phyloP scores from a whole-genome alignment of 2,797 vertebrate species.

The Sebastes iracundus region DNA sequence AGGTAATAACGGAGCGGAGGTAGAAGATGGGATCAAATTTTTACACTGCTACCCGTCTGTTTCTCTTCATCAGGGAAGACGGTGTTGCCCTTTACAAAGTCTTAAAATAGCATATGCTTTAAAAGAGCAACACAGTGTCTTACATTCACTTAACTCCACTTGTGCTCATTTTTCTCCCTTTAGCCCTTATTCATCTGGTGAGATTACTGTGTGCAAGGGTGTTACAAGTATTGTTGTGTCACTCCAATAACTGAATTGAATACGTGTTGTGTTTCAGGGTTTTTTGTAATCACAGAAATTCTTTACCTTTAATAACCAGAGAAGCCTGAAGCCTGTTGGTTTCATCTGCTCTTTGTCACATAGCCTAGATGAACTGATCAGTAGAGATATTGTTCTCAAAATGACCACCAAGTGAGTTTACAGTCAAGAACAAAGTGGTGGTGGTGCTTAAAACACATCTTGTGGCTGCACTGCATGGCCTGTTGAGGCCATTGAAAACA shows the following conservation, averaged over 20 bases:
- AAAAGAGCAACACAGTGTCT: constrained; percentile 47
- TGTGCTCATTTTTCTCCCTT: constrained; percentile 3
- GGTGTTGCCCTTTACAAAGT: constrained; percentile 50
- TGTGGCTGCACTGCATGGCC: too few relatives aligned
- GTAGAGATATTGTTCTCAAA: neutral
- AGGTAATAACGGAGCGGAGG: constrained; percentile 71
- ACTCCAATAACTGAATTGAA: neutral
- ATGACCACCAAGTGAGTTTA: too few relatives aligned
- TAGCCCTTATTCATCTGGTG: neutral
- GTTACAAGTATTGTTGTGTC: neutral
- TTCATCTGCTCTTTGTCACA: neutral
- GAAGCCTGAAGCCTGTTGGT: neutral
- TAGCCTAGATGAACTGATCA: neutral
- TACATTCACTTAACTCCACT: constrained; percentile 41
- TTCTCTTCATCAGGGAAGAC: constrained; percentile 66
- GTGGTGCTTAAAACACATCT: too few relatives aligned
- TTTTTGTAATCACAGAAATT: neutral
- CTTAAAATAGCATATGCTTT: constrained; percentile 53
- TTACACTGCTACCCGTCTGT: constrained; percentile 56
- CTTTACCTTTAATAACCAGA: neutral
- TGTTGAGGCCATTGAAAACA: too few relatives aligned
- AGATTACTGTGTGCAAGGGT: neutral
- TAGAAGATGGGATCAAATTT: constrained; percentile 74
- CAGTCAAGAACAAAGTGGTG: too few relatives aligned
- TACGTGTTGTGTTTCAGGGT: neutral